Base-by-base conservation (phyloP, 2,113 vertebrate species). In the Nannospalax galili region DNA sequence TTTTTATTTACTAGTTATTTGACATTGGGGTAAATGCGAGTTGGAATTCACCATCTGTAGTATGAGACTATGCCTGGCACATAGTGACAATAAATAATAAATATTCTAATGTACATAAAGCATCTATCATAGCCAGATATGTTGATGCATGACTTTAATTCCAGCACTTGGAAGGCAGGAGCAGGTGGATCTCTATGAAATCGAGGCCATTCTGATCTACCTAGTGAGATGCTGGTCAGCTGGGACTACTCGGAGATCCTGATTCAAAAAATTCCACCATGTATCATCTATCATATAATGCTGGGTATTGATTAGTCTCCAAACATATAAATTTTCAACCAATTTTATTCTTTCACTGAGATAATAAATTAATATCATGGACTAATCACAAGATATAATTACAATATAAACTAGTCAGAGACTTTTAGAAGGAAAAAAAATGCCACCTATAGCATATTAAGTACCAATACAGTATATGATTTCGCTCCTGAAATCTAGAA, bases 1-100 rank as follows among this genome's bases (percentile, higher is more conserved):
- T 67, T 91, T 93, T 37, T 0, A 26, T 73, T 95, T 93, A 20
- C 3, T 93, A 74, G 16, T 78, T 95, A 78, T 56, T 79, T 91
- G 69, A 86, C 20, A 81, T 17, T 58, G 40, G 82, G 28, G 84
- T 74, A 3, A 67, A 48, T 48, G 32, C 48, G 58, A 20, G 9
- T n/a, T 80, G 86, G 40, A 2, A 79, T 8, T 84, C 37, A 32
- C 24, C 11, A 30, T 74, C 7, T 72, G 9, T 70, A 37, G 62
- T 30, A 88, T 73, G 7, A 2, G 37, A 58, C 70, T 82, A 92
- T 78, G 5, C 8, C 2, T 11, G 32, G 26, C 20, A 74, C 40
- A 75, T 91, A 40, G 14, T 67, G 16, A 16, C 62, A 86, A 4
- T 82, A 86, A 93, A 11, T 35, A 7, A 56, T 58, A 88, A 84